Base-by-base conservation (phyloP, 1,140 invertebrate species). In the Panulirus ornatus region DNA sequence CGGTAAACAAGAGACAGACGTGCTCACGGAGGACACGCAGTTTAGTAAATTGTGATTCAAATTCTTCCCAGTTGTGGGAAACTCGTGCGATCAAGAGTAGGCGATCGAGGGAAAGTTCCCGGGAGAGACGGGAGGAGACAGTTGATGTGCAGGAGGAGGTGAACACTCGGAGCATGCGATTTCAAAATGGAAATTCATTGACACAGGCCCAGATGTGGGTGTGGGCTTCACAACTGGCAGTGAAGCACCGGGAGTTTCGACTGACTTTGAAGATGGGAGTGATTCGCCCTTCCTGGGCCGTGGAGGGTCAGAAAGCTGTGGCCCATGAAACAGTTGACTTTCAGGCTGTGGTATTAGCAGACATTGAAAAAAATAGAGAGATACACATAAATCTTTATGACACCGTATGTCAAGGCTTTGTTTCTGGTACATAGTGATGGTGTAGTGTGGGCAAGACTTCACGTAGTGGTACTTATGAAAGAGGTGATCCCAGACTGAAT, bases 211-310 rank as follows among this genome's bases (percentile, higher is more conserved):
- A 71, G 70, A 71, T 36, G 70, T 3, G 70, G 40, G 70, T 71
- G 70, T 71, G 70, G 70, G 27, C 70, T 9, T 30, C 70, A 36
- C 70, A 71, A 36, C 40, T 71, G 70, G 9, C 70, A 34, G 70
- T 71, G 30, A 71, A 71, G 27, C 70, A 71, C 40, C 70, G 70
- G 34, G 70, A 71, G 70, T 71, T 71, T 19, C 70, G 70, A 16
- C 70, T 36, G 70, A 14, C 40, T 30, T 30, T 71, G 70, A 71
- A 71, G 70, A 36, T 36, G 30, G 70, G 70, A 71, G 19, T 71
- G 70, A 71, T 36, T 34, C 70, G 70, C 30, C 70, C 70, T 30
- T 71, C 40, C 30, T 30, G 34, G 27, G 40, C 70, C 40, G 16
- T 30, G 70, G 70, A 71, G 70, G 16, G 70, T 9, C 27, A 71